Evolutionary conservation across 2,113 vertebrate species (phyloP).

Genomic region (Pelecanus crispus): DNA sequence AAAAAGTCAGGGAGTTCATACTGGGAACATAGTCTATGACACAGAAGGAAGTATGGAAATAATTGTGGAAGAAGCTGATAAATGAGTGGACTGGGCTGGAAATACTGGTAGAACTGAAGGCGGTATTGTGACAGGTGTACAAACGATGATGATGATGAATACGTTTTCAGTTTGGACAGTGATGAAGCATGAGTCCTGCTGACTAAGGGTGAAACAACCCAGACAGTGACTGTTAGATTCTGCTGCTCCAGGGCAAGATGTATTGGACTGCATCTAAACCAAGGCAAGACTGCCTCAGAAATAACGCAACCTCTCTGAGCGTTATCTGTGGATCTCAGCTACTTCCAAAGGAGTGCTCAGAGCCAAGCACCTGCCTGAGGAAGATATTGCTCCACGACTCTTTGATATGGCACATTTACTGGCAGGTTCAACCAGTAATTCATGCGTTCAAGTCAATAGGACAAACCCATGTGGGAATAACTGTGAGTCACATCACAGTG

Average conservation of each 20-base stretch:
- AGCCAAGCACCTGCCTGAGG: not conserved
- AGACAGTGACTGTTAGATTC: not conserved
- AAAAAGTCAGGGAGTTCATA: not conserved
- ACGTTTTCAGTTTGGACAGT: not conserved
- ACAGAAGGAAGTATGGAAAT: not conserved
- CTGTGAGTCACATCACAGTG: not conserved
- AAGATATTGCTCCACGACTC: not conserved
- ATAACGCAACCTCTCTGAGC: not conserved
- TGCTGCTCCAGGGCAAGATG: not conserved
- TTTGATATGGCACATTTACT: not conserved
- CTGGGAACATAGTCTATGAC: not conserved
- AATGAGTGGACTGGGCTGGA: not conserved
- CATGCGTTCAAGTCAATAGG: not conserved
- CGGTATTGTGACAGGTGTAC: not conserved
- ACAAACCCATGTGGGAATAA: not conserved
- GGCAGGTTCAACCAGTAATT: constrained; percentile 16
- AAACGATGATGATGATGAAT: not conserved
- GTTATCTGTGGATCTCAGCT: not conserved
- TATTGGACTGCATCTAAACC: not conserved
- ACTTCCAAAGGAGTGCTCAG: not conserved
- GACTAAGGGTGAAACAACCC: not conserved
- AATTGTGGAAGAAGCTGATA: not conserved
- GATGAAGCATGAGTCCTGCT: not conserved
- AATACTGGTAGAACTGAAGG: not conserved
- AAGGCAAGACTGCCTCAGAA: not conserved